Evolutionary conservation across 2,113 vertebrate genomes (phyloP).

Genomic region (Ciconia maguari): DNA sequence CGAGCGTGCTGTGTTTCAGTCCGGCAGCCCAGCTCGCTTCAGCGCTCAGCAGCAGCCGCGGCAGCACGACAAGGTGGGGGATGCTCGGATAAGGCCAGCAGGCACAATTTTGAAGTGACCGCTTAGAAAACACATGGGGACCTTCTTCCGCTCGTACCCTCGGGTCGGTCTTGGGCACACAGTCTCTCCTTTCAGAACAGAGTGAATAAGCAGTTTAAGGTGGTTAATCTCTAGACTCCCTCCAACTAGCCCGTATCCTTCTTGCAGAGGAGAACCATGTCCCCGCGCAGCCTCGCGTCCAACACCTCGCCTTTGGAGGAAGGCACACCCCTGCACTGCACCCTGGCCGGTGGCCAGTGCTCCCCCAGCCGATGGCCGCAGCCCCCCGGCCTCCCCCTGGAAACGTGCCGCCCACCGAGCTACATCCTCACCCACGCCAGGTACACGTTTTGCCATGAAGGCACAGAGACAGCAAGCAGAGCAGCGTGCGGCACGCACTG

Average conservation of each 20-base stretch:
- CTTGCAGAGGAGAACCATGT: background rate
- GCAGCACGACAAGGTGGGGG: rapidly evolving
- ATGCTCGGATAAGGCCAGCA: rapidly evolving
- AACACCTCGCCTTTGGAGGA: rapidly evolving
- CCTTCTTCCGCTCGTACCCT: background rate
- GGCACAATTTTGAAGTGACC: background rate
- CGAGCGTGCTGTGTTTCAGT: background rate
- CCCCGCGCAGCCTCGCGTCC: rapidly evolving
- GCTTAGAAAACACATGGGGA: background rate
- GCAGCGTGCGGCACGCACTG: rapidly evolving
- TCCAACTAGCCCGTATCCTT: background rate
- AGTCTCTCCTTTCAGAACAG: background rate
- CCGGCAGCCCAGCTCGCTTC: rapidly evolving
- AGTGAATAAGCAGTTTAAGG: background rate
- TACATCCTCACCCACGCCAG: rapidly evolving
- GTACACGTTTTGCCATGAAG: rapidly evolving
- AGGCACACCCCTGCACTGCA: rapidly evolving
- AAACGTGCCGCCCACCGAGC: rapidly evolving
- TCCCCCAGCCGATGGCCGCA: rapidly evolving
- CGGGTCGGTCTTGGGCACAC: background rate
- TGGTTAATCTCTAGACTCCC: background rate
- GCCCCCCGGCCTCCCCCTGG: background rate
- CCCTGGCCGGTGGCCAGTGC: rapidly evolving
- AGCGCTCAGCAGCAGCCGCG: background rate
- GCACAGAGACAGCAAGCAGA: background rate